Evolutionary conservation across 2,113 vertebrate species (phyloP).

Genomic region (Aleadryas rufinucha): DNA sequence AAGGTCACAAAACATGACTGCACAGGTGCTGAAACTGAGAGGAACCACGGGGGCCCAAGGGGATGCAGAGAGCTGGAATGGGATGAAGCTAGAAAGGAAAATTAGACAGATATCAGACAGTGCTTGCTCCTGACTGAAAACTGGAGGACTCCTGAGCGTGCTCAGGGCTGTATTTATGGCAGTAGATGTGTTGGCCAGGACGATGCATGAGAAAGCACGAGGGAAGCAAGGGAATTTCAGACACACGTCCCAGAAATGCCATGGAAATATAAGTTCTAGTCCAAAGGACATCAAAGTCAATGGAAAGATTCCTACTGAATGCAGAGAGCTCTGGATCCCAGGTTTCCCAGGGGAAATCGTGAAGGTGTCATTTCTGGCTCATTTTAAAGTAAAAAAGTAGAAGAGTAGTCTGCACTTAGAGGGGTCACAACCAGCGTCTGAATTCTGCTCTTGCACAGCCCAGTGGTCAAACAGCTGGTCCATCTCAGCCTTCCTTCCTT

Average conservation of each 20-base stretch:
- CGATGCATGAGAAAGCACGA: not conserved
- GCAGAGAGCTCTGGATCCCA: conserved; percentile 13
- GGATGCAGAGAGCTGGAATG: not conserved
- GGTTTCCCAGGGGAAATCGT: not conserved
- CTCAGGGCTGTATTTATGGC: not conserved
- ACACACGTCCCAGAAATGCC: not conserved
- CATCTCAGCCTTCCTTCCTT: not conserved
- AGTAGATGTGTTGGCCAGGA: not conserved
- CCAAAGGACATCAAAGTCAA: conserved; percentile 50
- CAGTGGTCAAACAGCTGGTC: not conserved
- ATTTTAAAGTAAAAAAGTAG: not conserved
- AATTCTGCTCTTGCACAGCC: not conserved
- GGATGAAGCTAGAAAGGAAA: not conserved
- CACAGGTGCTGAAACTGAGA: not conserved
- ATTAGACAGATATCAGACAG: not conserved
- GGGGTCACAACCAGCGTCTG: not conserved
- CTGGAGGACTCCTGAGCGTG: not conserved
- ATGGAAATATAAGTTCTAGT: not conserved
- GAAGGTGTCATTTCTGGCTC: conserved; percentile 15
- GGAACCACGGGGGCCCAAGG: not conserved
- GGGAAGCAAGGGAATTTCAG: conserved; percentile 13
- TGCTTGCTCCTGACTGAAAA: not conserved
- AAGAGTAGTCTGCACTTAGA: not conserved
- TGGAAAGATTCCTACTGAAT: conserved; percentile 33
- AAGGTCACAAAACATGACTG: not conserved